Percentiles rank a stretch among this genome's conserved stretches.
Evolutionary conservation across 2,888 invertebrate genomes (phyloP).

Genomic region (Hypomecis punctinalis): DNA sequence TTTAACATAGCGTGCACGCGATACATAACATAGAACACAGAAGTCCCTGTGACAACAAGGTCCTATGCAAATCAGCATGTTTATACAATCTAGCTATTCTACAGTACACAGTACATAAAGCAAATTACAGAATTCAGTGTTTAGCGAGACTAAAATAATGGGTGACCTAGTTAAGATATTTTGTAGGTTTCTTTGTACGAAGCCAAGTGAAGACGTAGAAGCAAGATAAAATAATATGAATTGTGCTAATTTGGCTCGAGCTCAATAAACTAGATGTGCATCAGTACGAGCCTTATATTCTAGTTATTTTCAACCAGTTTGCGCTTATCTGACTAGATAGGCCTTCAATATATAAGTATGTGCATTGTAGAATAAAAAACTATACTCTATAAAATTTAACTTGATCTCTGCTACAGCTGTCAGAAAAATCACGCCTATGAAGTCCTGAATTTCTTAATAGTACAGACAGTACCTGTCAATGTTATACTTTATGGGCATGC

Average conservation of each 20-base stretch:
- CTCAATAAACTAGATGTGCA: neutral
- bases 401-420: too few relatives aligned
- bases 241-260: neutral
- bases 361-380: too few relatives aligned
- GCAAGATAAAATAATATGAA: slow-evolving; percentile 1
- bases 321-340: too few relatives aligned
- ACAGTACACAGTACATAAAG: slow-evolving; percentile 3
- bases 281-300: too few relatives aligned
- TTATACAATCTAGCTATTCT: slow-evolving; percentile 12
- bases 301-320: too few relatives aligned
- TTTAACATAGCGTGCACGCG: slow-evolving; percentile 3
- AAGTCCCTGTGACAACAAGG: slow-evolving; percentile 15
- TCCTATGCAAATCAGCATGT: slow-evolving; percentile 20
- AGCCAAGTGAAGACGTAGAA: slow-evolving; percentile 5
- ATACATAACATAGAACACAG: slow-evolving; percentile 2
- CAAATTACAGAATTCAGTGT: slow-evolving; percentile 13
- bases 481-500: too few relatives aligned
- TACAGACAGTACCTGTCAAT: too few relatives aligned
- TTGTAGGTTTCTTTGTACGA: slow-evolving; percentile 14
- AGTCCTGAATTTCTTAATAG: too few relatives aligned
- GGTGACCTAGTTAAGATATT: neutral
- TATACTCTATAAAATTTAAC: too few relatives aligned
- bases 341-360: too few relatives aligned
- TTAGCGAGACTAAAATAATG: slow-evolving; percentile 11
- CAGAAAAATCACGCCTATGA: too few relatives aligned